Conservation (phyloP, 2,113 vertebrate genomes). For the Syngnathus typhle region DNA sequence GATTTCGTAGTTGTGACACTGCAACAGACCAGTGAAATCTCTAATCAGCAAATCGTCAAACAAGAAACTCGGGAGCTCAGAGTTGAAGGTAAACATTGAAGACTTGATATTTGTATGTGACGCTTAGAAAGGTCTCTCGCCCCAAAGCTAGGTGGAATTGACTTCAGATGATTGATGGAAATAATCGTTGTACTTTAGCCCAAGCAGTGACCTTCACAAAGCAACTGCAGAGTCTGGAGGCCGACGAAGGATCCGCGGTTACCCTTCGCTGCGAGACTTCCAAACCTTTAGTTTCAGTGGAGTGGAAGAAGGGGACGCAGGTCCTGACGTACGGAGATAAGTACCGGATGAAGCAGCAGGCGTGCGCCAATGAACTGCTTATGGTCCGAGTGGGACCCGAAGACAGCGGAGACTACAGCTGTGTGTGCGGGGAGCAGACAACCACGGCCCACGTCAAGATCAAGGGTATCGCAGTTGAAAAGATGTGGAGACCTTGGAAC, state of each 20-base stretch:
- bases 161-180: not conserved
- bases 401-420: constrained; percentile 75
- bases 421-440: constrained; percentile 67
- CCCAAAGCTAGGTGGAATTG: not conserved
- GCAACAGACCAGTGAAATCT: constrained; percentile 32
- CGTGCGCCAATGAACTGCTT: constrained; percentile 64
- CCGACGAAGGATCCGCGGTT: constrained; percentile 65
- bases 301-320: constrained; percentile 75
- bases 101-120: too few relatives aligned
- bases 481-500: not conserved
- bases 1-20: constrained; percentile 38
- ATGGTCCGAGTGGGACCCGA: constrained; percentile 59
- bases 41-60: constrained; percentile 23
- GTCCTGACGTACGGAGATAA: constrained; percentile 66
- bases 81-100: constrained; percentile 16
- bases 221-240: constrained; percentile 66
- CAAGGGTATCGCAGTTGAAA: constrained; percentile 66
- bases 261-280: constrained; percentile 75
- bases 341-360: constrained; percentile 66
- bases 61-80: constrained; percentile 25
- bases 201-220: constrained; percentile 64
- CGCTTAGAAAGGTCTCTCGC: not conserved
- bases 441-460: constrained; percentile 67
- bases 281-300: constrained; percentile 56
- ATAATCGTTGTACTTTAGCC: constrained; percentile 17